A percentile compares a stretch with the other conserved stretches of the same genome.
Conservation (phyloP, 2,113 vertebrate species). For the Phalacrocorax carbo region DNA sequence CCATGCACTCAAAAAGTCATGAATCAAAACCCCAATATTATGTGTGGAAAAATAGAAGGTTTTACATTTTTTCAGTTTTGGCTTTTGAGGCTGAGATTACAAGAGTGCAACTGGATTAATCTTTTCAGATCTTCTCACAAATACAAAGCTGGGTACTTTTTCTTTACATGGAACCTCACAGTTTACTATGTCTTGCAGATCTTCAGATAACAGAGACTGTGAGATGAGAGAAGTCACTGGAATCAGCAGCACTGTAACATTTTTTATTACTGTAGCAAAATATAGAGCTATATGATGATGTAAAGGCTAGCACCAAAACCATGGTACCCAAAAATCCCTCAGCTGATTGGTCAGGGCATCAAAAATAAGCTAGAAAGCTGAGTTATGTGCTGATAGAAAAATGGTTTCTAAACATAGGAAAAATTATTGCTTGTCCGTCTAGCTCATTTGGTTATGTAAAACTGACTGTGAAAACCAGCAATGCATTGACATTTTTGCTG, state of each 20-base stretch:
- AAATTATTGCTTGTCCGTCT: background rate
- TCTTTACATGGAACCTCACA: background rate
- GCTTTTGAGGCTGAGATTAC: background rate
- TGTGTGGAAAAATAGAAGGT: background rate
- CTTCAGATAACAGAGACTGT: background rate
- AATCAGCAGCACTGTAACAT: background rate
- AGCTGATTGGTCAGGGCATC: background rate
- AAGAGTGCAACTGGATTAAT: background rate
- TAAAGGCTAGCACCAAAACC: background rate
- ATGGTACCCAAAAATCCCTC: background rate
- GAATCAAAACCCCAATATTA: background rate
- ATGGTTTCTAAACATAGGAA: background rate
- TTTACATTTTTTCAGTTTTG: background rate
- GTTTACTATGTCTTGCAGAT: background rate
- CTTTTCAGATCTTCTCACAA: background rate
- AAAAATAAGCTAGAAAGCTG: background rate
- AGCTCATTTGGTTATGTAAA: background rate
- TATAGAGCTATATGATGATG: background rate
- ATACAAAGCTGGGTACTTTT: background rate
- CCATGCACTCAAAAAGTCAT: background rate
- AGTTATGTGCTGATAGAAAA: background rate
- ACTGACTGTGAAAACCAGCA: background rate
- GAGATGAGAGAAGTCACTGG: background rate
- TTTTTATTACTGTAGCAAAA: background rate
- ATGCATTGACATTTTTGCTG: background rate